Evolutionary conservation across 2,113 vertebrate species (phyloP).

Genomic region (Cynocephalus volans): DNA sequence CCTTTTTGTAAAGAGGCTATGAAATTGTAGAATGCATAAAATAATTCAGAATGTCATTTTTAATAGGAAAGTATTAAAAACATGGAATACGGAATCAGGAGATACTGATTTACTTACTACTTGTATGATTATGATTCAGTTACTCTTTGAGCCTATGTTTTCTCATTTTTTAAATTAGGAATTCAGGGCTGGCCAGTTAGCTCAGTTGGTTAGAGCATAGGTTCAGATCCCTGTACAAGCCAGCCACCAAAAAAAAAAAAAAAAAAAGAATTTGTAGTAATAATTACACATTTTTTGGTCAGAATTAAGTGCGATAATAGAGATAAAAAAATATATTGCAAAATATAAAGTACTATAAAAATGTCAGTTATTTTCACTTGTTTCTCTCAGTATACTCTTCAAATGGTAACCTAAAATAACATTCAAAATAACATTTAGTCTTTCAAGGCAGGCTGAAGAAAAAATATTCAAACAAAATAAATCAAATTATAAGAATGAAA

Average conservation of each 20-base stretch:
- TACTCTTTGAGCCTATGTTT: not conserved
- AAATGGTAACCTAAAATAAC: not conserved
- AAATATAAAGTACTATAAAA: not conserved
- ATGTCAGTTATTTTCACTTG: not conserved
- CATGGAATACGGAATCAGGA: not conserved
- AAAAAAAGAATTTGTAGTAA: not conserved
- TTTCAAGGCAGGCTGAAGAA: not conserved
- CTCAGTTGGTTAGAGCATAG: no score
- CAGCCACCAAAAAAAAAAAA: no score
- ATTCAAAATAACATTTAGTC: not conserved
- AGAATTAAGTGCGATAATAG: constrained; percentile 21
- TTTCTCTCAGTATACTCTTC: not conserved
- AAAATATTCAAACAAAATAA: not conserved
- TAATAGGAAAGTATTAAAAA: not conserved
- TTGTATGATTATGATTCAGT: not conserved
- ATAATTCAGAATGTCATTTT: constrained; percentile 6
- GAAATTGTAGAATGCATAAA: not conserved
- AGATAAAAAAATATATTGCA: not conserved
- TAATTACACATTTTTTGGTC: not conserved
- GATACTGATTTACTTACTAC: not conserved
- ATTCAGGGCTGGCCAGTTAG: no score
- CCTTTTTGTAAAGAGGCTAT: not conserved
- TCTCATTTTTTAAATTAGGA: not conserved
- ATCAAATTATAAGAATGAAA: constrained; percentile 27
- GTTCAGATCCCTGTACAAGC: no score